Conservation (phyloP, 2,888 invertebrate species). For the Synergus japonicus region DNA sequence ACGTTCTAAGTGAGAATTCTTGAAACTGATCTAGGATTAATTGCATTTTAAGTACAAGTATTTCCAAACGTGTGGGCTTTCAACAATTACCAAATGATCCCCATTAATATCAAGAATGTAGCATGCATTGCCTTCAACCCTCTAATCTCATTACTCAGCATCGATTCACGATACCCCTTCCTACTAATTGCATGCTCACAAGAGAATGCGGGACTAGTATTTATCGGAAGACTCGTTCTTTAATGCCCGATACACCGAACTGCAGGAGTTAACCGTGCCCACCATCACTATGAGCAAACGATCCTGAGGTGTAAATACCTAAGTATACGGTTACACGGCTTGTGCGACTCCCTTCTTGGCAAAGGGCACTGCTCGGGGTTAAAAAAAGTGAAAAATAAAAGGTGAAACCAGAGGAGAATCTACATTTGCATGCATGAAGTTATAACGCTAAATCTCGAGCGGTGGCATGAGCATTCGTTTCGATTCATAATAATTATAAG, state of each 20-base stretch:
- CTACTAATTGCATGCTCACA: slow-evolving; percentile 49
- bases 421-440: slow-evolving; percentile 5
- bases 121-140: not conserved
- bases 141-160: slow-evolving; percentile 7
- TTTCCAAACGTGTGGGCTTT: not conserved
- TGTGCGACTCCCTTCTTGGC: slow-evolving; percentile 8
- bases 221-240: slow-evolving; percentile 47
- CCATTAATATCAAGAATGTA: slow-evolving; percentile 20
- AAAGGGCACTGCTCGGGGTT: not conserved
- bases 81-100: slow-evolving; percentile 6
- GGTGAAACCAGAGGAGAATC: not conserved
- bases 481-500: not conserved
- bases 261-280: not conserved
- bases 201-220: slow-evolving; percentile 50
- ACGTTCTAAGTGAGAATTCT: not conserved
- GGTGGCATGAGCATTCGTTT: slow-evolving; percentile 3
- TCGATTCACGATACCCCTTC: slow-evolving; percentile 27
- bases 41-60: not conserved
- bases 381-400: slow-evolving; percentile 6
- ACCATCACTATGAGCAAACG: slow-evolving; percentile 12
- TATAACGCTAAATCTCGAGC: slow-evolving; percentile 1
- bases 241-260: slow-evolving; percentile 46
- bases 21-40: not conserved
- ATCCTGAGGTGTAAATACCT: slow-evolving; percentile 9
- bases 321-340: slow-evolving; percentile 34